Conservation (phyloP, 2,797 vertebrate genomes). For the Falco cherrug region DNA sequence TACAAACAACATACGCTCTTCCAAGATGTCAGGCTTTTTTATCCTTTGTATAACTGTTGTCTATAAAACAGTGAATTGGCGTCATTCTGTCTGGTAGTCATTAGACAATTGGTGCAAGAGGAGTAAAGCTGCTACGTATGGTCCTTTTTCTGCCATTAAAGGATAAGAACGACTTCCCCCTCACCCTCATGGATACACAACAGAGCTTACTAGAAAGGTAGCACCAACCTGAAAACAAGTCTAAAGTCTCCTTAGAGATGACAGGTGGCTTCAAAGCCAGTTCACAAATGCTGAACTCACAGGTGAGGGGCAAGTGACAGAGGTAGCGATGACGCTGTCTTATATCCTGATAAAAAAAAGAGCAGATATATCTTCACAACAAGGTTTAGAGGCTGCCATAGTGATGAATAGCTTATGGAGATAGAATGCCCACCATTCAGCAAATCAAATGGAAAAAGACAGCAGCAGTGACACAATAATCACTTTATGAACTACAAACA, state of each 20-base stretch:
- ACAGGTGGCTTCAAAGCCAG: slow-evolving; percentile 90
- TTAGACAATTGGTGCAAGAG: not conserved
- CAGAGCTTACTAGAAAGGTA: not conserved
- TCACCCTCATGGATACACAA: not conserved
- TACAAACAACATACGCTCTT: not conserved
- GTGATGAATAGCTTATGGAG: not conserved
- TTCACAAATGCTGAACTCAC: slow-evolving; percentile 98
- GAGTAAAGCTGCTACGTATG: not conserved
- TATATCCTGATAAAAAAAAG: slow-evolving; percentile 83
- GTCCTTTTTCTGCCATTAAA: not conserved
- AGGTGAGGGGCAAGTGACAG: slow-evolving; percentile 95
- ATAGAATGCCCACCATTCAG: not conserved
- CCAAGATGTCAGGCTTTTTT: not conserved
- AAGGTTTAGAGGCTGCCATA: not conserved
- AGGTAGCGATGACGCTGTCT: slow-evolving; percentile 94
- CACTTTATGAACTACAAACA: not conserved
- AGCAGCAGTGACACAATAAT: not conserved
- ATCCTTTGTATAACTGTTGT: not conserved
- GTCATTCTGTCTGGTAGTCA: not conserved
- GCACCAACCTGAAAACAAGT: slow-evolving; percentile 89
- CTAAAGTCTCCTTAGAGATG: slow-evolving; percentile 92
- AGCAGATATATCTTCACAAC: not conserved
- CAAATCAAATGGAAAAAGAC: not conserved
- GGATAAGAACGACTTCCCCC: not conserved
- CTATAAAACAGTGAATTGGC: not conserved